These are phyloP conservation scores for Temnopleurus reevesii DNA, from an alignment of 53 echinoderm and acorn worm genomes.

Conservation along the genomic window DNA sequence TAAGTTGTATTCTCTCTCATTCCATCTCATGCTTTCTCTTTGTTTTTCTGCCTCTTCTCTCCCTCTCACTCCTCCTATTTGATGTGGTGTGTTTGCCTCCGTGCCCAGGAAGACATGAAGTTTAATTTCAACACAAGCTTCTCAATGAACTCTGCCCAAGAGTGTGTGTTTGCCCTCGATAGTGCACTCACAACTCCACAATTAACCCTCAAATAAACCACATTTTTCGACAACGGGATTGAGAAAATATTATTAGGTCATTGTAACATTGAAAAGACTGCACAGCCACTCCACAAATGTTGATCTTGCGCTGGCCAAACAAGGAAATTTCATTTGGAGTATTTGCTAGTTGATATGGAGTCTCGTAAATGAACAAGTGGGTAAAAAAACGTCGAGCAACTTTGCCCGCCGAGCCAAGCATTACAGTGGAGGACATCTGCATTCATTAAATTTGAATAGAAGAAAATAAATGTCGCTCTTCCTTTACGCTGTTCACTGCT, in stretches of 20 bases:
- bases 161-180: slow-evolving; percentile 31
- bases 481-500: not conserved
- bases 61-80: not conserved
- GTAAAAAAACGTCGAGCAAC: not conserved
- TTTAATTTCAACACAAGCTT: slow-evolving; percentile 11
- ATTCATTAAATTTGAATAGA: slow-evolving; percentile 11
- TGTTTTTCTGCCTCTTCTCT: not conserved
- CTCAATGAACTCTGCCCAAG: not conserved
- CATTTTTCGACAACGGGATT: not conserved
- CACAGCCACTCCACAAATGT: slow-evolving; percentile 19
- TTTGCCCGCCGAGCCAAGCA: not conserved
- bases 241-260: slow-evolving; percentile 34
- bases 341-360: slow-evolving; percentile 39
- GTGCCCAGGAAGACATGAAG: not conserved
- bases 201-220: not conserved
- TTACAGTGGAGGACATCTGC: not conserved
- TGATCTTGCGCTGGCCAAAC: slow-evolving; percentile 20
- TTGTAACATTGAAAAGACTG: not conserved
- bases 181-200: not conserved
- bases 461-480: not conserved
- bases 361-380: not conserved
- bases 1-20: not conserved
- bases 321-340: slow-evolving; percentile 35
- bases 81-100: not conserved
- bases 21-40: not conserved